Evolutionary conservation across 2,888 invertebrate genomes (phyloP).

Genomic region (Amiota communis): DNA sequence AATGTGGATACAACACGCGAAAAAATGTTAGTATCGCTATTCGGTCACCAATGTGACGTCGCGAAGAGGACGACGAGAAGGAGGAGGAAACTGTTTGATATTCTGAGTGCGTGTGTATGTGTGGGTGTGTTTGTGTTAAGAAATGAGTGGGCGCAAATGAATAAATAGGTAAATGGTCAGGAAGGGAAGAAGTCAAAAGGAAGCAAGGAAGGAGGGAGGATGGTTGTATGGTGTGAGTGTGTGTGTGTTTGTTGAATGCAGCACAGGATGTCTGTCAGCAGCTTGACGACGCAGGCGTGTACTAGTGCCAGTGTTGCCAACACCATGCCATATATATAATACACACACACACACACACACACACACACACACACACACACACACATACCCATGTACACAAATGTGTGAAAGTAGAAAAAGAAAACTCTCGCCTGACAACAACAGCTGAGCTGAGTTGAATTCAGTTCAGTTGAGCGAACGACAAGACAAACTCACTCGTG

Average conservation of each 20-base stretch:
- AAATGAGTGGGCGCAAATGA: background rate
- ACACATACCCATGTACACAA: too few species aligned
- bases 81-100: too few species aligned
- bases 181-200: too few species aligned
- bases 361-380: background rate
- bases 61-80: too few species aligned
- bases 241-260: background rate
- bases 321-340: background rate
- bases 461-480: background rate
- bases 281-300: slow-evolving; percentile 1
- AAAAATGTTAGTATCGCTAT: too few species aligned
- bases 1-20: too few species aligned
- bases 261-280: background rate
- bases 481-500: background rate
- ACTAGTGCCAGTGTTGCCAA: slow-evolving; percentile 2
- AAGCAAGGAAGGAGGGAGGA: too few species aligned
- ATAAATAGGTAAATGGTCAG: too few species aligned
- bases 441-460: too few species aligned
- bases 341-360: background rate
- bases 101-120: background rate
- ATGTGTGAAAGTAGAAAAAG: background rate
- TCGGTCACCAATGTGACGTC: too few species aligned
- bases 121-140: background rate
- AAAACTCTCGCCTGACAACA: background rate
- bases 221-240: background rate